phyloP scores from a whole-genome alignment of 2,888 invertebrate genomes.

The Sarcophaga carnaria region DNA sequence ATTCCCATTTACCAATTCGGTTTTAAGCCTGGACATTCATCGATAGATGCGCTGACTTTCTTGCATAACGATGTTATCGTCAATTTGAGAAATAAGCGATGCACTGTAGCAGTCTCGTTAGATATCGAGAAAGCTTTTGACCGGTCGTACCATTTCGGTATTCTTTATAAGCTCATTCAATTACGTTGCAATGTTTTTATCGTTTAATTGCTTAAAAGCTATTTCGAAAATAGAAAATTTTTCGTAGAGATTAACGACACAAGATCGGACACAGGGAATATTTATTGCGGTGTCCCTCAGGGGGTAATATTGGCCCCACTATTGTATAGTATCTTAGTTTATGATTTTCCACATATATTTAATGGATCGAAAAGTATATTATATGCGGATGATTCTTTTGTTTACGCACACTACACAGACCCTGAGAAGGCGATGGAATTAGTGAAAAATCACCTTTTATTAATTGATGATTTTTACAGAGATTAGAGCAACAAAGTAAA shows the following conservation, averaged over 20 bases:
- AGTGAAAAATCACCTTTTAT: neutral
- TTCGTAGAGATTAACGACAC: constrained; percentile 20
- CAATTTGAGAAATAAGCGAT: too few species aligned
- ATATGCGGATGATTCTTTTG: constrained; percentile 55
- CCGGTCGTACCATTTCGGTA: neutral
- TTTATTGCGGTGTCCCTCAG: constrained; percentile 22
- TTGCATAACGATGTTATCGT: too few species aligned
- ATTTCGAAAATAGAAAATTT: too few species aligned
- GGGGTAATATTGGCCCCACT: too few species aligned
- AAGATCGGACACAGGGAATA: constrained; percentile 2
- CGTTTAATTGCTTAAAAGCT: too few species aligned
- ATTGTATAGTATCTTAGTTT: too few species aligned
- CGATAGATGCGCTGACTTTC: too few species aligned
- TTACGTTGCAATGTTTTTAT: too few species aligned
- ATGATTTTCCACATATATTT: constrained; percentile 60
- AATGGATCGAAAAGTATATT: constrained; percentile 35
- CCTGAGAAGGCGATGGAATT: neutral
- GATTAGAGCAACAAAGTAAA: too few species aligned
- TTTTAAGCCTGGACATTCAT: too few species aligned
- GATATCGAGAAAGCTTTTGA: constrained; percentile 36
- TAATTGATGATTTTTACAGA: too few species aligned
- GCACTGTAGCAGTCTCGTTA: constrained; percentile 25
- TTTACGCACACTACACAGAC: neutral
- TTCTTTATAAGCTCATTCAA: neutral
- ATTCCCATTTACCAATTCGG: too few species aligned